Conservation (phyloP, 1,140 invertebrate species). For the Paraescarpia echinospica region DNA sequence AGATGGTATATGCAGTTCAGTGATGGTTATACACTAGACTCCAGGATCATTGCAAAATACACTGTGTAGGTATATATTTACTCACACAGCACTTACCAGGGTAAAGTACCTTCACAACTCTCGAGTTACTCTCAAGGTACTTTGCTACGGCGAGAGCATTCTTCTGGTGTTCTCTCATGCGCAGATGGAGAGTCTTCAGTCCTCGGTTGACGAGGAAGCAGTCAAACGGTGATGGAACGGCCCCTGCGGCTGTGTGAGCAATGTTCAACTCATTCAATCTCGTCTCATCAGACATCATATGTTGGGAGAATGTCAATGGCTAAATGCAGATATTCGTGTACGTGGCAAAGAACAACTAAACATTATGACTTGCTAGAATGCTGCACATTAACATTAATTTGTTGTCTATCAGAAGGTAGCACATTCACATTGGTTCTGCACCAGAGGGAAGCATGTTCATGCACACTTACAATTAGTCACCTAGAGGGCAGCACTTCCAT, state of each 20-base stretch:
- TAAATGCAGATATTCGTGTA: too few species aligned
- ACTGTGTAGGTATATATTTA: conserved; percentile 59
- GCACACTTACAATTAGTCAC: not conserved
- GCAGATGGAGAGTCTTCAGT: conserved; percentile 86
- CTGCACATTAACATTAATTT: too few species aligned
- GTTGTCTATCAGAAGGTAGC: not conserved
- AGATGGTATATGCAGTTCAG: not conserved
- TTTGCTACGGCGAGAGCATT: conserved; percentile 77
- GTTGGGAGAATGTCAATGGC: too few species aligned
- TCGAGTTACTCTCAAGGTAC: conserved; percentile 76
- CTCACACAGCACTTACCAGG: conserved; percentile 60
- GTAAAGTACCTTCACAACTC: conserved; percentile 81
- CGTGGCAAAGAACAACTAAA: too few species aligned
- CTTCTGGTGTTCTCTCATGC: conserved; percentile 87
- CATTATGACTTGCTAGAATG: too few species aligned
- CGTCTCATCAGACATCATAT: too few species aligned
- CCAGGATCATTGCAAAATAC: too few species aligned
- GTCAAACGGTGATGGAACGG: conserved; percentile 95
- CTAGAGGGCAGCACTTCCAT: not conserved
- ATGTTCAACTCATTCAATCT: too few species aligned
- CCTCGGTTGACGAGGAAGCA: conserved; percentile 92
- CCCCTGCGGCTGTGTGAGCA: conserved; percentile 81
- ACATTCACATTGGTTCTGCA: not conserved
- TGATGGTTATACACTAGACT: too few species aligned
- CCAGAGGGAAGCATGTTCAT: not conserved